Evolutionary conservation across 2,888 invertebrate genomes (phyloP).

Genomic region (Sepiola atlantica): DNA sequence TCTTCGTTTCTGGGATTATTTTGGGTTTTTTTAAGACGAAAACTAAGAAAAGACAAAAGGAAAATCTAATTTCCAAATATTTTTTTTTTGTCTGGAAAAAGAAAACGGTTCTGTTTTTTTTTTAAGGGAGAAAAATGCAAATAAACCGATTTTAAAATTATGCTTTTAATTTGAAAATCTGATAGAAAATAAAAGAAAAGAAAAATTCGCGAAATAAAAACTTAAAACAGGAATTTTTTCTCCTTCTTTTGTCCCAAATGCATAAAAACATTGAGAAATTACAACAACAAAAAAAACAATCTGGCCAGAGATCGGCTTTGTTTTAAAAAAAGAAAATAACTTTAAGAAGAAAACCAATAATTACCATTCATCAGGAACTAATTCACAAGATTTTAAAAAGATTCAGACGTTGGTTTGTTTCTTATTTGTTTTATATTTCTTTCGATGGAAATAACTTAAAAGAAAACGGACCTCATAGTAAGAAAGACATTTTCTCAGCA

Average conservation of each 20-base stretch:
- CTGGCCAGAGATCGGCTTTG: not conserved
- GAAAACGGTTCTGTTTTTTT: not conserved
- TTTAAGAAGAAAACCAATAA: not conserved
- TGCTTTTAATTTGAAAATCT: not conserved
- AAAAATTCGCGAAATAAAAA: not conserved
- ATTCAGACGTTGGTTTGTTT: not conserved
- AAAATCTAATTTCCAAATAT: not conserved
- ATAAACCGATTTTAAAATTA: not conserved
- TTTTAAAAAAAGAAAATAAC: not conserved
- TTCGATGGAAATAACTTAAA: not conserved
- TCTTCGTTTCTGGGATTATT: not conserved
- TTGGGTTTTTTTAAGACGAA: not conserved
- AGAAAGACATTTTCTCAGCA: not conserved
- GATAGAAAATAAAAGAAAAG: not conserved
- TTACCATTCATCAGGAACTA: constrained; percentile 32
- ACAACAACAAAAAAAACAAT: not conserved
- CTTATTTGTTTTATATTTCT: not conserved
- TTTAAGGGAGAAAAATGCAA: too few relatives aligned
- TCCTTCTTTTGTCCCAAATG: constrained; percentile 20
- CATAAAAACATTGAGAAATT: not conserved
- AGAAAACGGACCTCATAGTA: not conserved
- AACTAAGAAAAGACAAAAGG: not conserved
- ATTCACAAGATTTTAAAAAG: not conserved
- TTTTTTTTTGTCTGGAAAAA: not conserved
- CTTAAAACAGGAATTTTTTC: not conserved